These are phyloP conservation scores for Micromys minutus DNA, from an alignment of 2,113 vertebrate species.

Conservation along the genomic window DNA sequence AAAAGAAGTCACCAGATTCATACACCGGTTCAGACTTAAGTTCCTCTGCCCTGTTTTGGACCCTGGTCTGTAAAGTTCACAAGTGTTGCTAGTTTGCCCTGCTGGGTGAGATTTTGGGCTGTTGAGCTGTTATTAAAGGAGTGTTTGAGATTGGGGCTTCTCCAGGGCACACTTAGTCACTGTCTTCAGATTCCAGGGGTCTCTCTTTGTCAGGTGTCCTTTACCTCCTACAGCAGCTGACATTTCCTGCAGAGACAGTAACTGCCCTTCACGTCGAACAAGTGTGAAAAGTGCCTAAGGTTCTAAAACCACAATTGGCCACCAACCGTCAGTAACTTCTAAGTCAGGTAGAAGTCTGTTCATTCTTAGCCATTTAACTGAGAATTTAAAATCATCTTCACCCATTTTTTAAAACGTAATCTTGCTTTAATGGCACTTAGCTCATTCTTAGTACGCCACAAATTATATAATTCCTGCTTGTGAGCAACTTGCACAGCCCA, in stretches of 20 bases:
- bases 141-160: neutral
- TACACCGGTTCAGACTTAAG: fast-evolving
- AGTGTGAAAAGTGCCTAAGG: neutral
- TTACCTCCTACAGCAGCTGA: neutral
- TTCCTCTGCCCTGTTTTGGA: neutral
- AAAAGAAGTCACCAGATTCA: neutral
- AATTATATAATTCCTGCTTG: neutral
- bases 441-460: neutral
- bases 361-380: neutral
- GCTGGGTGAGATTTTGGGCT: neutral
- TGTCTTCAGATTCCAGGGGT: neutral
- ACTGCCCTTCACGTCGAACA: no score
- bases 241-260: neutral
- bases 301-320: neutral
- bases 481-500: neutral
- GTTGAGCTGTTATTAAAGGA: neutral
- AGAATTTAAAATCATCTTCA: neutral
- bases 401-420: neutral
- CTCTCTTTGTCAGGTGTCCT: neutral
- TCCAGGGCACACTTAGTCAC: neutral
- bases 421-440: neutral
- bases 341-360: neutral
- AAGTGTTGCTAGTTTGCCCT: neutral
- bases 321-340: neutral
- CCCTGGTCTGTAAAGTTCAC: no score